Evolutionary conservation across 1,140 invertebrate species (phyloP).

Genomic region (Lordiphosa clarofinis): DNA sequence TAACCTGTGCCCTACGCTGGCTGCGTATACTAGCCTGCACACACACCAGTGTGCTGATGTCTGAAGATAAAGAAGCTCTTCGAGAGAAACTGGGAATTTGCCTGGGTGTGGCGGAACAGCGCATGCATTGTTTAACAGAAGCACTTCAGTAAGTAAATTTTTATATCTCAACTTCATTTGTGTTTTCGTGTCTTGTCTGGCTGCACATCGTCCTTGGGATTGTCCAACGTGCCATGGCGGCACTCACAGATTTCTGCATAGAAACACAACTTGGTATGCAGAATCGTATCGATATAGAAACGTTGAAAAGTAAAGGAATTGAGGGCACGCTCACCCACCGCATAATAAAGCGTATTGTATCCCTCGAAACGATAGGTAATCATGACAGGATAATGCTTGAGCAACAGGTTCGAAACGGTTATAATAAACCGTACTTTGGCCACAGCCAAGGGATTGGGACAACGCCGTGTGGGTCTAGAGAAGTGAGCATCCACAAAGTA

Average conservation of each 20-base stretch:
- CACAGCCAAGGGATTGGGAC: constrained; percentile 63
- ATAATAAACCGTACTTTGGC: constrained; percentile 66
- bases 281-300: constrained; percentile 62
- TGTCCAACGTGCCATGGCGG: constrained; percentile 53
- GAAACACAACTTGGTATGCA: constrained; percentile 56
- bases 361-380: constrained; percentile 69
- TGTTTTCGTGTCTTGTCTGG: neutral
- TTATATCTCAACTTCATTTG: neutral
- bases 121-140: constrained; percentile 81
- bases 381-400: constrained; percentile 53
- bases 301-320: constrained; percentile 41
- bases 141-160: constrained; percentile 65
- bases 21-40: constrained; percentile 82
- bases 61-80: constrained; percentile 64
- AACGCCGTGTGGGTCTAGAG: constrained; percentile 55
- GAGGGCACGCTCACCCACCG: constrained; percentile 37
- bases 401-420: constrained; percentile 42
- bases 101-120: constrained; percentile 83
- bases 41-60: constrained; percentile 84
- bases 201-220: constrained; percentile 31
- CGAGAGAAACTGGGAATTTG: constrained; percentile 81
- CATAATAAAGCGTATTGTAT: constrained; percentile 56
- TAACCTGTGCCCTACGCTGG: constrained; percentile 83
- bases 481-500: constrained; percentile 68
- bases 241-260: constrained; percentile 54